A percentile compares a stretch with the other conserved stretches of the same genome.
These are phyloP conservation scores for Glossosoma conforme DNA, from an alignment of 1,140 invertebrate species.

Conservation along the genomic window DNA sequence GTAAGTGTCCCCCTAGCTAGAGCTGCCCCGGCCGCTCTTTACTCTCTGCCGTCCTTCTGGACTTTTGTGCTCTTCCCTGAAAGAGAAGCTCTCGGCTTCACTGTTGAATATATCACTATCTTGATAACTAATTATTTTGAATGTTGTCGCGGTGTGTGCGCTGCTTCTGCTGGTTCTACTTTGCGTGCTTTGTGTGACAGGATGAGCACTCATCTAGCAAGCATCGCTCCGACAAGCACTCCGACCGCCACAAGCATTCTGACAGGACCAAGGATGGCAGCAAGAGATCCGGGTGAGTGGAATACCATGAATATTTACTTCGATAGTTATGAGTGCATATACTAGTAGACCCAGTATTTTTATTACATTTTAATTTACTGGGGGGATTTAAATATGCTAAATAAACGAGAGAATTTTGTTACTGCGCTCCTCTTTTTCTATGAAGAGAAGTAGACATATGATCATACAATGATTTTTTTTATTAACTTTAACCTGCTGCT, in stretches of 20 bases:
- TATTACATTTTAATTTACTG: neutral
- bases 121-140: constrained; percentile 46
- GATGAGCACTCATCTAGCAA: constrained; percentile 51
- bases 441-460: too few relatives aligned
- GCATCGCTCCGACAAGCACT: constrained; percentile 50
- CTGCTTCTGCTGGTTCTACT: constrained; percentile 53
- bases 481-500: too few relatives aligned
- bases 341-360: constrained; percentile 7
- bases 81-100: neutral
- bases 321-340: neutral
- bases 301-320: too few relatives aligned
- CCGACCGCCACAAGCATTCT: constrained; percentile 30
- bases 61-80: neutral
- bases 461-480: too few relatives aligned
- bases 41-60: constrained; percentile 6
- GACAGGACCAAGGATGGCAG: constrained; percentile 32
- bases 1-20: constrained; percentile 44
- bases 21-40: neutral
- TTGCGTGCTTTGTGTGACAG: constrained; percentile 54
- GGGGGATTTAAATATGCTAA: constrained; percentile 12
- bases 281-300: constrained; percentile 27
- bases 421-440: neutral
- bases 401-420: neutral
- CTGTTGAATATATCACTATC: neutral
- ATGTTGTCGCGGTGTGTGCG: constrained; percentile 52